Evolutionary conservation across 2,888 invertebrate genomes (phyloP), one percentile per base, ranked within the genome.

Genomic region (Listrodromus nycthemerus): DNA sequence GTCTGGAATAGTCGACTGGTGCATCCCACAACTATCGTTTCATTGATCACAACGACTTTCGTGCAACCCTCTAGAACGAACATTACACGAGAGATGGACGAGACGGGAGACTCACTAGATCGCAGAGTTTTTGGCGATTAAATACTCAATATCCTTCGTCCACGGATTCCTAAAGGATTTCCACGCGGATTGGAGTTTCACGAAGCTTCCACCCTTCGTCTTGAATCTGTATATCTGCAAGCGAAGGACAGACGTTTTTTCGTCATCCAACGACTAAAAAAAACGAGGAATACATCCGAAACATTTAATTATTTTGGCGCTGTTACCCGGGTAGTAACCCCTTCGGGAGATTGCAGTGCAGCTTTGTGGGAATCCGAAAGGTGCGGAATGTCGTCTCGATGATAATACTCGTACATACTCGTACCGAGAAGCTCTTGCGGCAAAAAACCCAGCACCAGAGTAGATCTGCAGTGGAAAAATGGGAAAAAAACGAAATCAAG

Each of bases 341-440:
- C 94, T 71, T 95, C 95, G 16, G 94, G 94, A 80, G 95, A 94
- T 90, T 96, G 95, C 69, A 98, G 94, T 0, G 97, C 97, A 87
- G 95, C 94, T 94, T 97, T 97, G 94, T 98, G 98, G 80, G 97
- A 95, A 87, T 97, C 97, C 16, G 98, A 97, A 84, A 98, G 95
- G 0, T 95, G 95, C 5, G 95, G 95, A 83, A 98, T 96, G 92
- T 98, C 98, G 55, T 97, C 96, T 78, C 96, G 96, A 89, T 97
- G 96, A 91, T 97, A 97, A 94, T 98, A 98, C 94, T 98, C 98
- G 93, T 98, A 98, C 95, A 98, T 96, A 88, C 98, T 98, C 13
- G 98, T 97, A 50, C 98, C 98, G 27, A 98, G 94, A 67, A 99
- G 94, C 94, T 99, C 98, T 94, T 99, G 98, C 0, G 98, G 98